Conservation (phyloP, 2,888 invertebrate genomes). For the Octonoba sinensis region DNA sequence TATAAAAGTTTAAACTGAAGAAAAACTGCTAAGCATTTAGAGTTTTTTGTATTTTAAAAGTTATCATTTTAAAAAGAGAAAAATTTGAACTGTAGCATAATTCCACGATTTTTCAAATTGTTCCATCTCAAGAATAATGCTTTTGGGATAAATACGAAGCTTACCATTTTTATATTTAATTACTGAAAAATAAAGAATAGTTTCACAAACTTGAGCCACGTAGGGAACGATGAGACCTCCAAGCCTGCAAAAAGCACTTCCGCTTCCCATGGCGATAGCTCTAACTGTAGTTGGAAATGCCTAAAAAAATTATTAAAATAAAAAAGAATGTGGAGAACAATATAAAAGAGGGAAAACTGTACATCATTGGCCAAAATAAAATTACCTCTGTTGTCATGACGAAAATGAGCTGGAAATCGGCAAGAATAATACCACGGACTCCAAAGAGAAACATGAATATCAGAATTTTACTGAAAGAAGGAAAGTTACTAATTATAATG, state of each 20-base stretch:
- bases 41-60: too few species aligned
- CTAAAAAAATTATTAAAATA: conserved; percentile 4
- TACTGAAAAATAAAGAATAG: too few species aligned
- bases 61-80: too few species aligned
- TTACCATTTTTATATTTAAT: too few species aligned
- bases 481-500: neutral
- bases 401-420: conserved; percentile 36
- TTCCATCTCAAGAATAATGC: too few species aligned
- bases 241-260: conserved; percentile 29
- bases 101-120: too few species aligned
- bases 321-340: neutral
- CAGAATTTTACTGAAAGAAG: conserved; percentile 22
- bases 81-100: too few species aligned
- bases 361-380: neutral
- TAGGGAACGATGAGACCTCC: conserved; percentile 46
- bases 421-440: conserved; percentile 16
- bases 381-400: conserved; percentile 49
- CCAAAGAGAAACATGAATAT: conserved; percentile 29
- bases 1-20: too few species aligned
- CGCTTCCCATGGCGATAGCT: conserved; percentile 41
- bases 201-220: conserved; percentile 32
- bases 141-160: too few species aligned
- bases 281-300: conserved; percentile 40
- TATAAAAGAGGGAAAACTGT: neutral
- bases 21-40: too few species aligned